phyloP scores from a whole-genome alignment of 2,797 vertebrate genomes.

The Pseudotriccus pelzelni region DNA sequence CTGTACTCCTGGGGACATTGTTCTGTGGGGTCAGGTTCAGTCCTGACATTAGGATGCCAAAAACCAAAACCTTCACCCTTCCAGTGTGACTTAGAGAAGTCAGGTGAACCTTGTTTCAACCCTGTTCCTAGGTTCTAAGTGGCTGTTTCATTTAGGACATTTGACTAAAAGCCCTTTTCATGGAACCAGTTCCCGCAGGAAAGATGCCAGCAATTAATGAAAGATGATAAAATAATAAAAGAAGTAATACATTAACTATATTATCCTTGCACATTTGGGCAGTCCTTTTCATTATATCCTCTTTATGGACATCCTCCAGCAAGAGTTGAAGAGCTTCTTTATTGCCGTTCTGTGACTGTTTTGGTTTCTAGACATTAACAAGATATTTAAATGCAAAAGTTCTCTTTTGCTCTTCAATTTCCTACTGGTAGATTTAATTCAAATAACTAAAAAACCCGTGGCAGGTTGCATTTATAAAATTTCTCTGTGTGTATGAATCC shows the following conservation, averaged over 20 bases:
- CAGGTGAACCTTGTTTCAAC: slow-evolving; percentile 72
- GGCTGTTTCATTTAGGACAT: slow-evolving; percentile 72
- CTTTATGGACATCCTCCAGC: slow-evolving; percentile 73
- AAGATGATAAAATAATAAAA: slow-evolving; percentile 82
- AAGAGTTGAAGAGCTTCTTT: slow-evolving; percentile 63
- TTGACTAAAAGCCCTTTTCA: slow-evolving; percentile 79
- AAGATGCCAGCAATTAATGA: slow-evolving; percentile 79
- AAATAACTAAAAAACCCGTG: background rate
- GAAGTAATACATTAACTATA: slow-evolving; percentile 80
- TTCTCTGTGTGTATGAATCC: background rate
- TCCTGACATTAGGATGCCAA: background rate
- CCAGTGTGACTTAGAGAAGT: slow-evolving; percentile 64
- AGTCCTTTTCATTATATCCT: slow-evolving; percentile 75
- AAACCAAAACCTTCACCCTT: background rate
- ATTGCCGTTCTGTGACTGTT: slow-evolving; percentile 65
- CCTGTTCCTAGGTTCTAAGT: slow-evolving; percentile 72
- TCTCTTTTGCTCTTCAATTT: background rate
- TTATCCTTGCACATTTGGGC: slow-evolving; percentile 72
- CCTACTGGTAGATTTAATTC: background rate
- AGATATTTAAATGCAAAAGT: slow-evolving; percentile 34
- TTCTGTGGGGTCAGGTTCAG: background rate
- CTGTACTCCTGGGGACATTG: background rate
- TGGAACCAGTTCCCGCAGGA: slow-evolving; percentile 66
- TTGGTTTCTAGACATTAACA: slow-evolving; percentile 59
- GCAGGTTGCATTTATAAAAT: background rate